Evolutionary conservation across 2,888 invertebrate species (phyloP).

Genomic region (Zygogramma bicolorata): DNA sequence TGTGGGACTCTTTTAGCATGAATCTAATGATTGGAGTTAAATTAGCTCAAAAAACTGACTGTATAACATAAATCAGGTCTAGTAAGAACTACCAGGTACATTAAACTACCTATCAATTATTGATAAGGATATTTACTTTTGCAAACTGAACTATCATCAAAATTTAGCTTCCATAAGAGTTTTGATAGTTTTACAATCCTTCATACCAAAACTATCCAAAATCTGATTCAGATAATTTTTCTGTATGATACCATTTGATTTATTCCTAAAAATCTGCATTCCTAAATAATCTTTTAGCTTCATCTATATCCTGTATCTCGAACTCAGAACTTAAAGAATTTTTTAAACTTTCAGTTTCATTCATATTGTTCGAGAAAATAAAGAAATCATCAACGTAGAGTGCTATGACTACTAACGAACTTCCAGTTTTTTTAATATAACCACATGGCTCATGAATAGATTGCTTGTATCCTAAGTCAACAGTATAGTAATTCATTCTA

Average conservation of each 20-base stretch:
- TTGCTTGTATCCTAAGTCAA: conserved; percentile 13
- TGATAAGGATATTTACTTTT: no score
- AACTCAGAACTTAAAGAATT: no score
- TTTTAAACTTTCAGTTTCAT: no score
- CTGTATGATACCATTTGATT: conserved; percentile 12
- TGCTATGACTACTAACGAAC: no score
- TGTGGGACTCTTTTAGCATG: no score
- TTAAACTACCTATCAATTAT: conserved; percentile 6
- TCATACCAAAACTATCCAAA: neutral
- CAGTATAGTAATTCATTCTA: conserved; percentile 8
- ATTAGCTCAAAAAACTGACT: conserved; percentile 4
- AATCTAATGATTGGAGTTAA: neutral
- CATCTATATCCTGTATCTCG: conserved; percentile 17
- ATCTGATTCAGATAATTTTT: neutral
- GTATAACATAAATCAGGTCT: no score
- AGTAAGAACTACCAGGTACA: conserved; percentile 10
- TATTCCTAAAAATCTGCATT: conserved; percentile 1
- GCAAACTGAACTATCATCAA: no score
- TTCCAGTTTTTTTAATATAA: no score
- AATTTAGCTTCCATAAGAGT: conserved; percentile 5
- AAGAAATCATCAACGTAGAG: conserved; percentile 25
- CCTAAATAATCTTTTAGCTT: conserved; percentile 6
- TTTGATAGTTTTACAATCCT: no score
- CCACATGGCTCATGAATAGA: no score
- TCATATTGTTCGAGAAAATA: conserved; percentile 18